Percentiles rank a stretch among this genome's conserved stretches.
Conservation (phyloP, 2,888 invertebrate species). For the Thelaira solivaga region DNA sequence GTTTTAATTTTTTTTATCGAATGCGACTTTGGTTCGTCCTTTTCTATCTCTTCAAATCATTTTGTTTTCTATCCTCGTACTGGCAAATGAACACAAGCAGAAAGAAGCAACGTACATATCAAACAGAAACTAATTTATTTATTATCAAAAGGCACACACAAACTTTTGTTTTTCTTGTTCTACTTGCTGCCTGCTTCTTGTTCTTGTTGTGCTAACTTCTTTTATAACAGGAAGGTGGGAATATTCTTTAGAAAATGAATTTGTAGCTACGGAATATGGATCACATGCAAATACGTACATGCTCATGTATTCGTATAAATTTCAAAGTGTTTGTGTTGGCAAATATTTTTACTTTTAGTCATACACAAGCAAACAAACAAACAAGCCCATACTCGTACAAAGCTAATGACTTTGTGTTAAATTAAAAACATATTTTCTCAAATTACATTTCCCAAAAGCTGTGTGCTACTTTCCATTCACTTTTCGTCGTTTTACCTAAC, state of each 20-base stretch:
- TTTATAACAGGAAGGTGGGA: constrained; percentile 8
- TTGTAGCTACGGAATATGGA: constrained; percentile 9
- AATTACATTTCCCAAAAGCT: constrained; percentile 31
- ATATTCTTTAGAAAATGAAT: background rate
- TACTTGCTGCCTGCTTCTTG: background rate
- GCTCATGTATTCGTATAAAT: background rate
- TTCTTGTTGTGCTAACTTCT: background rate
- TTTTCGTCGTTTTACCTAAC: background rate
- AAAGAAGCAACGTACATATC: background rate
- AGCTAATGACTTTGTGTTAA: constrained; percentile 25
- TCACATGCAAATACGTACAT: background rate
- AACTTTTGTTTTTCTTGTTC: background rate
- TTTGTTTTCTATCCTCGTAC: background rate
- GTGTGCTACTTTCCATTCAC: constrained; percentile 12
- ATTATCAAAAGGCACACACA: constrained; percentile 45
- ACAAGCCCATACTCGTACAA: too few species aligned
- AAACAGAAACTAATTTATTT: constrained; percentile 56
- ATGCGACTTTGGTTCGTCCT: too few species aligned
- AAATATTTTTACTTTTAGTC: background rate
- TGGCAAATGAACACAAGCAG: background rate
- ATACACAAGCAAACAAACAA: background rate
- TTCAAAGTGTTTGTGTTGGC: background rate
- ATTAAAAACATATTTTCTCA: constrained; percentile 46
- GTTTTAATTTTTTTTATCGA: too few species aligned
- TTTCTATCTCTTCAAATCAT: background rate